Evolutionary conservation across 2,797 vertebrate genomes (phyloP), one percentile per base, ranked within the genome.

Genomic region (Coendou prehensilis): DNA sequence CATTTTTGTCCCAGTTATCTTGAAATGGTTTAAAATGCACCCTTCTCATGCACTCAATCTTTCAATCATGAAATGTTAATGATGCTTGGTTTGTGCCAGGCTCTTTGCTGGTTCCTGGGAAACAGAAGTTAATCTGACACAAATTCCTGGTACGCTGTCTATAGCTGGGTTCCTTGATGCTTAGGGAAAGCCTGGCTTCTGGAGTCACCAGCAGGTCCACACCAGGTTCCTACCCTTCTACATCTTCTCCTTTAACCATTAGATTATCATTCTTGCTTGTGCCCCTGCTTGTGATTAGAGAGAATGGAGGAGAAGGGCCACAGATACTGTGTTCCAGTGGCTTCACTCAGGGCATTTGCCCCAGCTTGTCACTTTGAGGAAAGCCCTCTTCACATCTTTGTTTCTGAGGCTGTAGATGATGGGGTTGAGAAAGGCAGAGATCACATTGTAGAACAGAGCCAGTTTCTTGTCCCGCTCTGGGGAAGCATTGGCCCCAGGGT

Each of bases 361-460:
- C 73, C 78, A 88, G 64, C 88, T 94, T 30, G 83, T 88, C 45
- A 97, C 37, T 71, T 96, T 98, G 47, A 97, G 33, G 56, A 98
- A 95, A 45, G 97, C 96, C 37, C 88, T 93, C 78, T 98, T 98
- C n/a, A 98, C 96, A 41, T 97, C 97, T 78, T 98, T 98, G 93
- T 98, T 98, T 92, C 98, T 95, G 63, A 97, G 95, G 50, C 96
- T 97, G 7, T 98, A 98, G 86, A 98, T 97, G 11, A 97, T 95
- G 2, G 98, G 97, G 57, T 98, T 98, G 69, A 98, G 95, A 79
- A 97, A 96, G 84, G 97, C 95, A 64, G 97, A 96, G 67, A 97
- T 94, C 45, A 98, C 94, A 26, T 94, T 97, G 73, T 98, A 98
- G 84, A 98, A 98, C 18, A 98, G 84, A 45, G 97, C 96, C 30